These are phyloP conservation scores for Mus caroli DNA, from an alignment of 2,797 vertebrate genomes.

Conservation along the genomic window DNA sequence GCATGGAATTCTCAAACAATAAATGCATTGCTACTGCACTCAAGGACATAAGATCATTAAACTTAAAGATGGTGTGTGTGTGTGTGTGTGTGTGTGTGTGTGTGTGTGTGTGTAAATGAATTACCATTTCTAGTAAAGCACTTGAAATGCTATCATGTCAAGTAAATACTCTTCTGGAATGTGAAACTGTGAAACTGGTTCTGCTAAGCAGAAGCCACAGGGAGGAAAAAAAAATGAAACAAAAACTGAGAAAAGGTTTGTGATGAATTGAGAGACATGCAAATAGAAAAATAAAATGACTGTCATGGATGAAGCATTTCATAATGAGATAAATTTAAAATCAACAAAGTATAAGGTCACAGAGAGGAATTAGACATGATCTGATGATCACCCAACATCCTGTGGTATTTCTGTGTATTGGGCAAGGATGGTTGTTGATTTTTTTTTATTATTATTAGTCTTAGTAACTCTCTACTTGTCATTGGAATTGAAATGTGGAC, in stretches of 20 bases:
- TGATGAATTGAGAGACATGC: neutral
- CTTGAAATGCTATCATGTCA: neutral
- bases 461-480: neutral
- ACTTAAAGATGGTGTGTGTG: neutral
- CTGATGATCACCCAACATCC: neutral
- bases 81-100: neutral
- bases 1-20: neutral
- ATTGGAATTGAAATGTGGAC: constrained; percentile 7
- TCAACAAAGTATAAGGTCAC: neutral
- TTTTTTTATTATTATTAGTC: neutral
- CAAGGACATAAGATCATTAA: neutral
- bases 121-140: neutral
- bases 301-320: neutral
- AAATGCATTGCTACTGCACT: neutral
- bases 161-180: neutral
- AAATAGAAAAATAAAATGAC: neutral
- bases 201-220: neutral
- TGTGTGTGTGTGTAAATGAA: neutral
- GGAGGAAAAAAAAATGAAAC: neutral
- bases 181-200: neutral
- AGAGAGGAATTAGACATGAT: neutral
- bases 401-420: neutral
- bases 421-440: fast-evolving
- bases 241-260: neutral
- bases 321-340: neutral